Conservation (phyloP, 2,113 vertebrate genomes). For the Actenoides hombroni region DNA sequence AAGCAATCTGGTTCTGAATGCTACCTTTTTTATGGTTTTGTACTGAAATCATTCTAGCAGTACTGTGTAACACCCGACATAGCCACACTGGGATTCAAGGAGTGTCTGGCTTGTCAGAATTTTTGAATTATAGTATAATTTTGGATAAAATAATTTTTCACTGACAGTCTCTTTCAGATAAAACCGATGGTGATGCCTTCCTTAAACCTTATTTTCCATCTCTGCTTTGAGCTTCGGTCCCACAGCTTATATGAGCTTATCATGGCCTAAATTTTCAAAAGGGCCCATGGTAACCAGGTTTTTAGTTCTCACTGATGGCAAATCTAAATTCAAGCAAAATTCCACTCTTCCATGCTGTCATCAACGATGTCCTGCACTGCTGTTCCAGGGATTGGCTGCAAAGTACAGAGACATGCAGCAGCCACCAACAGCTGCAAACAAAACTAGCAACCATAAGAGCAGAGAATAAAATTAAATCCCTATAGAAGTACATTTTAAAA, state of each 20-base stretch:
- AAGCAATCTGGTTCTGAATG: neutral
- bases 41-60: neutral
- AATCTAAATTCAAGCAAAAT: neutral
- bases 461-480: neutral
- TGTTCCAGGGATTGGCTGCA: neutral
- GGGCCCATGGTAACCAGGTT: neutral
- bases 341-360: neutral
- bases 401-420: neutral
- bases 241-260: neutral
- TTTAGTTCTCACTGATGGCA: neutral
- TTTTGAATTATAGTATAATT: neutral
- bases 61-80: neutral
- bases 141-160: neutral
- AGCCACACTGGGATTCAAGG: neutral
- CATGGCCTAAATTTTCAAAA: neutral
- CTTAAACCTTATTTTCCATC: neutral
- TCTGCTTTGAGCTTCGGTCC: neutral
- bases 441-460: neutral
- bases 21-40: neutral
- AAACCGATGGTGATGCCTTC: neutral
- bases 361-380: neutral
- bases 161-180: neutral
- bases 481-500: neutral
- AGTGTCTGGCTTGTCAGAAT: neutral
- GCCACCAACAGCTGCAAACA: neutral